Conservation (phyloP, 30 jellyfish, hydroid and myxozoan genomes). For the Clytia hemisphaerica region DNA sequence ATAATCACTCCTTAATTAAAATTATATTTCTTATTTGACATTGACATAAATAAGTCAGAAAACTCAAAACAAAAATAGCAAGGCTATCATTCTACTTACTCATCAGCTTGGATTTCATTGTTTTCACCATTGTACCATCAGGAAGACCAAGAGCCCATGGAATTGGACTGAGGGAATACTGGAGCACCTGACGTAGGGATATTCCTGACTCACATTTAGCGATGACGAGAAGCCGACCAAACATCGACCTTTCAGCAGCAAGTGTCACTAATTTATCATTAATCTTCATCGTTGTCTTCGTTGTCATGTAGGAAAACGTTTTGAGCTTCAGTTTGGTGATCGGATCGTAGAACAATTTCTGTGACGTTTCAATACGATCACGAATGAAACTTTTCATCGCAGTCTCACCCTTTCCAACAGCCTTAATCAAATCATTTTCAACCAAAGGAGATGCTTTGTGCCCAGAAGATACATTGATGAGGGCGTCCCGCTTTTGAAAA, state of each 20-base stretch:
- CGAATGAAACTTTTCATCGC: background rate
- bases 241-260: slow-evolving; percentile 31
- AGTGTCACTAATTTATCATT: slow-evolving; percentile 30
- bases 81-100: no score
- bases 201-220: slow-evolving; percentile 22
- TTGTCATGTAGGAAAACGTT: slow-evolving; percentile 17
- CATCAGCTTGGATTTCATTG: slow-evolving; percentile 33
- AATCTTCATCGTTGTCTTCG: slow-evolving; percentile 17
- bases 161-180: no score
- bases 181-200: slow-evolving; percentile 3
- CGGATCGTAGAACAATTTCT: slow-evolving; percentile 17
- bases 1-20: no score
- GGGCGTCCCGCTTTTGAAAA: no score
- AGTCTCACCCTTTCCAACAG: slow-evolving; percentile 12
- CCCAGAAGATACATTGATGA: no score
- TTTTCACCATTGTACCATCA: slow-evolving; percentile 31
- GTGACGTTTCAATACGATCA: slow-evolving; percentile 5
- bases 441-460: slow-evolving; percentile 18
- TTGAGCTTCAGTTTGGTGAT: slow-evolving; percentile 4
- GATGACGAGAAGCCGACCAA: slow-evolving; percentile 31
- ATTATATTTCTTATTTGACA: no score
- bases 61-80: no score
- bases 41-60: no score
- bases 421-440: slow-evolving; percentile 9
- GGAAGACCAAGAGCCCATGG: slow-evolving; percentile 51